These are phyloP conservation scores for Nudaria mundana DNA, from an alignment of 2,888 invertebrate species.

Conservation along the genomic window DNA sequence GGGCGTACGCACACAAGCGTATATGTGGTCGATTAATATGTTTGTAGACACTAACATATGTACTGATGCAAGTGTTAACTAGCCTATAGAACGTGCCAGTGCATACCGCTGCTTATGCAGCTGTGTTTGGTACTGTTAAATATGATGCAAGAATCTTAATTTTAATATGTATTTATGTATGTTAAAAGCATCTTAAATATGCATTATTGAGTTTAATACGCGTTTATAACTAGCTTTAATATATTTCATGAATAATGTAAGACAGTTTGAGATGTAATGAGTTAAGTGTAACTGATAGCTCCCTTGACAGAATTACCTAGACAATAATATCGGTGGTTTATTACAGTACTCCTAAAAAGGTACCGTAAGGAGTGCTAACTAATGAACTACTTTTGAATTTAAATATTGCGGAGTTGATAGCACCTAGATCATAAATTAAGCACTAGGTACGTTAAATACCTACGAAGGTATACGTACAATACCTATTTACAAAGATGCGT, in stretches of 20 bases:
- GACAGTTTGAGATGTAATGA: not conserved
- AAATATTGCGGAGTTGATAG: no score
- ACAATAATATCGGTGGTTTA: no score
- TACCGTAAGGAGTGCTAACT: no score
- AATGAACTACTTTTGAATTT: no score
- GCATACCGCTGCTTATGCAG: slow-evolving; percentile 42
- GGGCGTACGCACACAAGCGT: slow-evolving; percentile 27
- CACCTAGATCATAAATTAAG: no score
- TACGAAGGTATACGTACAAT: no score
- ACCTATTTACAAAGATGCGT: no score
- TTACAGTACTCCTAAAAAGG: no score
- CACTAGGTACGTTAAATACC: no score
- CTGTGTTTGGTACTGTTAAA: slow-evolving; percentile 41
- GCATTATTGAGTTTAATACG: slow-evolving; percentile 14
- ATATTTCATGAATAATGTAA: slow-evolving; percentile 5
- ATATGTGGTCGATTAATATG: slow-evolving; percentile 40
- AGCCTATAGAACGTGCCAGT: slow-evolving; percentile 47
- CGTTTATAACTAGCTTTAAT: slow-evolving; percentile 14
- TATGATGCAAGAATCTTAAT: slow-evolving; percentile 29
- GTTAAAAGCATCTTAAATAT: slow-evolving; percentile 32
- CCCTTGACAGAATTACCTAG: not conserved
- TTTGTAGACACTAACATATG: slow-evolving; percentile 60
- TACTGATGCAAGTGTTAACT: slow-evolving; percentile 65
- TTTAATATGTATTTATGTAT: slow-evolving; percentile 21
- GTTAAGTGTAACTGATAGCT: not conserved